A percentile compares a stretch with the other conserved stretches of the same genome.
phyloP scores from a whole-genome alignment of 2,797 vertebrate species.

The Balearica regulorum region DNA sequence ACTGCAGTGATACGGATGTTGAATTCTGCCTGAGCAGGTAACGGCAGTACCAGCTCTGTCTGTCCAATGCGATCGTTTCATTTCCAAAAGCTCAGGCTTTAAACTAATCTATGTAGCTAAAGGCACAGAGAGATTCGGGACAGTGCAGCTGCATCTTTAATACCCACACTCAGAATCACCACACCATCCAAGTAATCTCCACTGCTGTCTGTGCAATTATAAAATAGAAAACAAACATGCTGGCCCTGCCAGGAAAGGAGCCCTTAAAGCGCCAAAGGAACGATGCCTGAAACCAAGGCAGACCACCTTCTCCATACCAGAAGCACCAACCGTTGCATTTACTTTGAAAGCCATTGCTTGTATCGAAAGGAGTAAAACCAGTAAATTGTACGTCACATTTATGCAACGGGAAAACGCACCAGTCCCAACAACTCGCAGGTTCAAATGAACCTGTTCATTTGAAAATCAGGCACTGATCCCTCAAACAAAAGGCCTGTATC shows the following conservation, averaged over 20 bases:
- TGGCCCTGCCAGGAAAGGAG: background rate
- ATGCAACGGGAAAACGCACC: rapidly evolving
- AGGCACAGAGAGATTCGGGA: background rate
- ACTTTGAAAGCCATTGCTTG: background rate
- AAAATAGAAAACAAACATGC: background rate
- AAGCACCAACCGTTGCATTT: background rate
- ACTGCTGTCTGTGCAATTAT: background rate
- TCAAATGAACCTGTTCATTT: background rate
- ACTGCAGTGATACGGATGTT: background rate
- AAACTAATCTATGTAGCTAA: background rate
- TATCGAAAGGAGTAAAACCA: background rate
- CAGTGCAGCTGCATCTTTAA: background rate
- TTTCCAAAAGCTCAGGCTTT: background rate
- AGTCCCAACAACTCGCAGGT: background rate
- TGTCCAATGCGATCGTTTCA: background rate
- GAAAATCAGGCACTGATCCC: background rate
- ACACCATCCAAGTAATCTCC: background rate
- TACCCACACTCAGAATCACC: background rate
- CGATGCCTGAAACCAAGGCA: background rate
- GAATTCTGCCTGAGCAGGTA: background rate
- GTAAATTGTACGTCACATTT: rapidly evolving
- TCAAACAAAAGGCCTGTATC: background rate
- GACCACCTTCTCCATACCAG: rapidly evolving
- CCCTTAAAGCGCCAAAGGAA: background rate
- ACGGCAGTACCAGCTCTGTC: rapidly evolving